Base-by-base conservation (phyloP, 2,113 vertebrate species). In the Podilymbus podiceps region DNA sequence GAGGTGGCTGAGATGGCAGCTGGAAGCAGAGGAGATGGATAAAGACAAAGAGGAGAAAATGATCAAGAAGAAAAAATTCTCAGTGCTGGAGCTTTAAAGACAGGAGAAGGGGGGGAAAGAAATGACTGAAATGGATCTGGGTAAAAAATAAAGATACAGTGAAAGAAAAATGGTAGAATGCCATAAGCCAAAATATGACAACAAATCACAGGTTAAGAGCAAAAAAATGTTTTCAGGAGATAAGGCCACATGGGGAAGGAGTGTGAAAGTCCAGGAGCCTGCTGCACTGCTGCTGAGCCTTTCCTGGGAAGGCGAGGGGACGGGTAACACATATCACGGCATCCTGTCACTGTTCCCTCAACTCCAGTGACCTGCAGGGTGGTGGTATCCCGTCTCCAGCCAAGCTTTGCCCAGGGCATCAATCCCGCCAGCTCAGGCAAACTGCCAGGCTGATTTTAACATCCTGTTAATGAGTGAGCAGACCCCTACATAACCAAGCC, bases 401-500 rank as follows among this genome's bases (percentile, higher is more conserved):
- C 73, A 64, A 49, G 59, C 73, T 52, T 18, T 80, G 44, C 25
- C 80, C 33, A 25, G 53, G 22, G 15, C 38, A 35, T 15, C 46
- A 59, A 67, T 66, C 68, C 47, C 4, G 2, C 10, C 2, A 1
- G 25, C 40, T 46, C 21, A 17, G 38, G 49, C 8, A 13, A 77
- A 19, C 15, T 14, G 16, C 25, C 72, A 44, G 67, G 38, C 3
- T 53, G 31, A 35, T 44, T 85, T 83, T 52, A 60, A 23, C 62
- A 50, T 6, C 58, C 33, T 11, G 8, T 33, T 75, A 50, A 33
- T 7, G 59, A 74, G 49, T 5, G 5, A 53, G 49, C 62, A 27
- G 0, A 8, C 28, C 33, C 52, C 33, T 50, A 52, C 0, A 1
- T 2, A 82, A 53, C 11, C 27, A 42, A 15, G 6, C 35, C 68